phyloP scores from a whole-genome alignment of 2,797 vertebrate genomes.

The Brachyrhaphis roseni region DNA sequence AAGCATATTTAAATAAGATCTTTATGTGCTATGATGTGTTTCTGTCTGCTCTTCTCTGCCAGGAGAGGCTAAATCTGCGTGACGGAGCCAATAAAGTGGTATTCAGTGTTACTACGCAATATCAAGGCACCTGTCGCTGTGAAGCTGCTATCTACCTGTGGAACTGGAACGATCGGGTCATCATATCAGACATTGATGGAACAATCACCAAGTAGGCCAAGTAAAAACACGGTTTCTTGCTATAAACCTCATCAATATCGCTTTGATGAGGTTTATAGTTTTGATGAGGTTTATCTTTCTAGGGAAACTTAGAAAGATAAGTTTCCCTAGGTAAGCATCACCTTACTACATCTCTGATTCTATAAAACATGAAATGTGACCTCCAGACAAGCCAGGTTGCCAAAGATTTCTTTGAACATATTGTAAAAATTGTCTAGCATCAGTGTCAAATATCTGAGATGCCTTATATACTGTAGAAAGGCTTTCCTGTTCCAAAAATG shows the following conservation, averaged over 20 bases:
- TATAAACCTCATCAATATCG: not conserved
- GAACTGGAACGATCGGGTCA: conserved; percentile 92
- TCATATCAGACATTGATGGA: conserved; percentile 96
- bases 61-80: conserved; percentile 89
- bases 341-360: not conserved
- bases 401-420: not conserved
- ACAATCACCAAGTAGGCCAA: conserved; percentile 98
- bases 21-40: not conserved
- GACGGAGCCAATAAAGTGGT: conserved; percentile 91
- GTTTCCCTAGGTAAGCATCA: not conserved
- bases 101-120: conserved; percentile 96
- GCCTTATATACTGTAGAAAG: not conserved
- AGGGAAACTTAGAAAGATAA: no score
- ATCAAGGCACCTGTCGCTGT: conserved; percentile 95
- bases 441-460: not conserved
- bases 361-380: not conserved
- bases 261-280: no score
- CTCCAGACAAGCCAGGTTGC: not conserved
- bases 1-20: not conserved
- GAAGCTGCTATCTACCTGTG: conserved; percentile 95
- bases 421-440: not conserved
- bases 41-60: not conserved
- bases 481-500: not conserved
- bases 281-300: no score
- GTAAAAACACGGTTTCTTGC: conserved; percentile 69